Evolutionary conservation across 2,888 invertebrate genomes (phyloP).

Genomic region (Cacoxenus indagator): DNA sequence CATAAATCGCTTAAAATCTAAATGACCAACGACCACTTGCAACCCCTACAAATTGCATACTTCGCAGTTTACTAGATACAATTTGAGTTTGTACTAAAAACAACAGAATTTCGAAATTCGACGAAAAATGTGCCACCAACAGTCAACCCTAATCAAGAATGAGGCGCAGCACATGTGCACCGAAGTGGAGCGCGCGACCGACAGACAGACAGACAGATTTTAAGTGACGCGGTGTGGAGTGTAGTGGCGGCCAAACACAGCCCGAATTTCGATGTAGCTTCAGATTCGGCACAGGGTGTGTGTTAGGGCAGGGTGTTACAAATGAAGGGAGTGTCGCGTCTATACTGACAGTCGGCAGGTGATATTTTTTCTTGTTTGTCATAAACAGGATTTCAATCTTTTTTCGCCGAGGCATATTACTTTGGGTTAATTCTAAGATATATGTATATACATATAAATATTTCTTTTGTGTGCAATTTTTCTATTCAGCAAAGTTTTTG

Average conservation of each 20-base stretch:
- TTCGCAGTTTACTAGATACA: not conserved
- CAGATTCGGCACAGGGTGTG: not conserved
- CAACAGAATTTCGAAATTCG: constrained; percentile 60
- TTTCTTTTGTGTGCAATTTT: constrained; percentile 32
- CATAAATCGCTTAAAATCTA: not conserved
- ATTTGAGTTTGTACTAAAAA: constrained; percentile 31
- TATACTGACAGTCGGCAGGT: constrained; percentile 2
- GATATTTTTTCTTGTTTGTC: constrained; percentile 4
- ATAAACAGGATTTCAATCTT: not conserved
- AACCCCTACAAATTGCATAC: not conserved
- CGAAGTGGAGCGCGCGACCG: constrained; percentile 22
- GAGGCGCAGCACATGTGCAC: constrained; percentile 8
- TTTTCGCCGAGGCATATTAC: not conserved
- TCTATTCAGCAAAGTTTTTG: not conserved
- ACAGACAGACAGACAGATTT: constrained; percentile 36
- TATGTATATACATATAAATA: constrained; percentile 39
- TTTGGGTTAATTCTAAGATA: not conserved
- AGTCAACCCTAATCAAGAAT: constrained; percentile 49
- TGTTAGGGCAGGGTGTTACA: not conserved
- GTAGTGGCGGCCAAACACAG: not conserved
- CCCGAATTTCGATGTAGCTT: constrained; percentile 22
- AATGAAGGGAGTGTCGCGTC: not conserved
- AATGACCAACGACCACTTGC: not conserved
- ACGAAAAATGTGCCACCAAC: constrained; percentile 56
- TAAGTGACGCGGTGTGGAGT: constrained; percentile 6